phyloP scores from a whole-genome alignment of 2,113 vertebrate species.

The Rhipidura dahli region DNA sequence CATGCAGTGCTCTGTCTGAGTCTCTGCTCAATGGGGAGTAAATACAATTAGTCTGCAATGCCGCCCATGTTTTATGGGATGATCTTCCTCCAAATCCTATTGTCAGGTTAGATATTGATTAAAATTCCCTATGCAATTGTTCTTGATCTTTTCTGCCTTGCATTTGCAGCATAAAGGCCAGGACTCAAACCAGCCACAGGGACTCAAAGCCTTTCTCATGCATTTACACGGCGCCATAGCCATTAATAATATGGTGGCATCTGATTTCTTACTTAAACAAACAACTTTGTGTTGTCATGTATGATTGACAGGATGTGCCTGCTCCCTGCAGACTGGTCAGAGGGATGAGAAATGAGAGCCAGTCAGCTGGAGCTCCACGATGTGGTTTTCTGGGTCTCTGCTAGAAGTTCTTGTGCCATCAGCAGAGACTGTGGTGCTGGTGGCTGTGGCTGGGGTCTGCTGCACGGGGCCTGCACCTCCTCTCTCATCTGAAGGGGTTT shows the following conservation, averaged over 20 bases:
- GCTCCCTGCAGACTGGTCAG: neutral
- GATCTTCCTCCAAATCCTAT: neutral
- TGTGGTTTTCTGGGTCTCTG: neutral
- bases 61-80: neutral
- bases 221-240: accelerated
- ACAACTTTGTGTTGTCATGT: neutral
- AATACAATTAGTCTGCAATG: neutral
- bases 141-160: neutral
- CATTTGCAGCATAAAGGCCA: neutral
- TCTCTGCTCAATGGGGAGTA: neutral
- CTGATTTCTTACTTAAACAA: neutral
- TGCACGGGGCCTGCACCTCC: neutral
- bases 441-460: accelerated
- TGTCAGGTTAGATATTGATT: neutral
- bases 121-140: neutral
- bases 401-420: neutral
- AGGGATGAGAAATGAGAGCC: neutral
- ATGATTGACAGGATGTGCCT: neutral
- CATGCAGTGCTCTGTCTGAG: neutral
- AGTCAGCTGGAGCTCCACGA: neutral
- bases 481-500: neutral
- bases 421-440: accelerated
- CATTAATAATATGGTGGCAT: neutral
- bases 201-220: neutral
- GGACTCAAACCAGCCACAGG: neutral